Evolutionary conservation across 1,140 invertebrate species (phyloP), one percentile per base, ranked within the genome.

Genomic region (Lepidurus packardi): DNA sequence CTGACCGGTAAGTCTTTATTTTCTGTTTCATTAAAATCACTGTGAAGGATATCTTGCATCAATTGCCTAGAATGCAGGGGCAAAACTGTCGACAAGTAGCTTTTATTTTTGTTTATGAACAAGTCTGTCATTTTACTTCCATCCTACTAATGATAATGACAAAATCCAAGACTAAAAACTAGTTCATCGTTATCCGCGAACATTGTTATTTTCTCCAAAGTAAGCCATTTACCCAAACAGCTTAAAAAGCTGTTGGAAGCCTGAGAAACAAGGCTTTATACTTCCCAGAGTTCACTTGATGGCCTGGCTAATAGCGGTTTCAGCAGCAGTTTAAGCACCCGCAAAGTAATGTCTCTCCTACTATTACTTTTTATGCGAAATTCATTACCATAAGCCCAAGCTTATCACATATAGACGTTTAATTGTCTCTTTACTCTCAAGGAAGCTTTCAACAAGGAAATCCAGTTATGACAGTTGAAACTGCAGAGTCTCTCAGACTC

Each of bases 1-100:
- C 7, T 65, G 21, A 65, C 53, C 53, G 53, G 53, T 65, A 65
- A 65, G 53, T 16, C 53, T 65, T 65, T 65, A 65, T 65, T 65
- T 65, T 16, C 34, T 34, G 2, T 34, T 11, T 21, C 53, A 13
- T 9, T 65, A 65, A 65, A 65, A 65, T 13, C 16, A 9, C 7
- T 13, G 53, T 7, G 2, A 65, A 65, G 16, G 16, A n/a, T 7
- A 13, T 21, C 4, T 65, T n/a, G 8, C 53, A 65, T 65, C 6
- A 65, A 65, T 65, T 65, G 53, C 53, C 53, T 65, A 21, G 7
- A 65, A 7, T 21, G 16, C 53, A 65, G 53, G 53, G 53, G 16
- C 53, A 16, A 13, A 65, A 65, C 16, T 65, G 34, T 65, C 45
- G 10, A 10, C 45, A 65, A 65, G 4, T 65, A 34, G 3, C 53